Conservation (phyloP, 2,113 vertebrate genomes). For the Steatornis caripensis region DNA sequence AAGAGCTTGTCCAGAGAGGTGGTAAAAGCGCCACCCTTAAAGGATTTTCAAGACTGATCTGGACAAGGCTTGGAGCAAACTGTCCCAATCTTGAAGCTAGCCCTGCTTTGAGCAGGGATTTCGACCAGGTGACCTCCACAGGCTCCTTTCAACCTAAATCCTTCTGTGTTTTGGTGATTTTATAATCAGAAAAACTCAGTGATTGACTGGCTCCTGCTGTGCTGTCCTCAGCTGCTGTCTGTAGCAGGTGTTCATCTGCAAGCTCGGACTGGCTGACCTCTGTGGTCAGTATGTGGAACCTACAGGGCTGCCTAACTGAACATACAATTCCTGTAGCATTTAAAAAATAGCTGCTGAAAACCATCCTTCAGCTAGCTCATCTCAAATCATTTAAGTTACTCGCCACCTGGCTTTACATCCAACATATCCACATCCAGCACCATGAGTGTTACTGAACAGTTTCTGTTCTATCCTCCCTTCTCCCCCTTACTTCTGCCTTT, state of each 20-base stretch:
- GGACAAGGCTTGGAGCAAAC: not conserved
- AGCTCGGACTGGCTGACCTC: not conserved
- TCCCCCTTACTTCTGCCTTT: not conserved
- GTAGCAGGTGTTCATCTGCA: not conserved
- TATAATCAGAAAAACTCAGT: not conserved
- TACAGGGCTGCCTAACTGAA: not conserved
- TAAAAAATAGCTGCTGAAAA: not conserved
- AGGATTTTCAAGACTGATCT: not conserved
- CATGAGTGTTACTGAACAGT: not conserved
- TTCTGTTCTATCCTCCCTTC: not conserved
- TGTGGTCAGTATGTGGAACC: not conserved
- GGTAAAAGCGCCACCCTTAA: not conserved
- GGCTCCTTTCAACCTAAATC: not conserved
- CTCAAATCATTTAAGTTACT: not conserved
- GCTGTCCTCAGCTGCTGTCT: not conserved
- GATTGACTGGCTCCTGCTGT: not conserved
- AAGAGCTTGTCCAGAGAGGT: not conserved
- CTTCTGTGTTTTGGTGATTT: not conserved
- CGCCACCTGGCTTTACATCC: not conserved
- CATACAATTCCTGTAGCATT: not conserved
- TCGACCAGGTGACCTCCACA: not conserved
- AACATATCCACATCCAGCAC: not conserved
- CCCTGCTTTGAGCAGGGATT: not conserved
- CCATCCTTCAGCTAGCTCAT: not conserved
- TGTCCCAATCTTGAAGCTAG: not conserved